These are phyloP conservation scores for Pogonomyrmex barbatus DNA, from an alignment of 1,140 invertebrate genomes.

Conservation along the genomic window DNA sequence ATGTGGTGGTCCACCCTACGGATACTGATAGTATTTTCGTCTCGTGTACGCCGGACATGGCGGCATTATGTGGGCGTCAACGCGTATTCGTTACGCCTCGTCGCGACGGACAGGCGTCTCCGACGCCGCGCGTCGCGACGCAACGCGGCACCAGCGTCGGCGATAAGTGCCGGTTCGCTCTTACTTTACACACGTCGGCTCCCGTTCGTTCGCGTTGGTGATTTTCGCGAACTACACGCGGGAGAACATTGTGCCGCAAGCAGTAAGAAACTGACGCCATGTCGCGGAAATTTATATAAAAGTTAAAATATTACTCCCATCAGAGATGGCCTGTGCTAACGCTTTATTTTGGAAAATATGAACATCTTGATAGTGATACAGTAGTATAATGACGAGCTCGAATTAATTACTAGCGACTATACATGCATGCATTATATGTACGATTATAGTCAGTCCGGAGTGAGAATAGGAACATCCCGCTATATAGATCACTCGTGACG, in stretches of 20 bases:
- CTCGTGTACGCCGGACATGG: constrained; percentile 13
- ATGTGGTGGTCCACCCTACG: constrained; percentile 33
- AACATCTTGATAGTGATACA: not conserved
- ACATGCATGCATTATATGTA: constrained; percentile 30
- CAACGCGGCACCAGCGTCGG: constrained; percentile 10
- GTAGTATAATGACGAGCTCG: constrained; percentile 12
- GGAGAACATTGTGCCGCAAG: not conserved
- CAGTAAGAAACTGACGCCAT: not conserved
- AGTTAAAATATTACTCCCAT: not conserved
- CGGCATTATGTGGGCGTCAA: constrained; percentile 65
- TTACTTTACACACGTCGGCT: not conserved
- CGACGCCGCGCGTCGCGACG: constrained; percentile 45
- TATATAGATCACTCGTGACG: constrained; percentile 60
- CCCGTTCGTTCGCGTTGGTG: not conserved
- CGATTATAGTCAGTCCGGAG: constrained; percentile 50
- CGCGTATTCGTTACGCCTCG: constrained; percentile 39
- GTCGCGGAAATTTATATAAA: not conserved
- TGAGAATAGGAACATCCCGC: constrained; percentile 50
- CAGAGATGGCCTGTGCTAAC: too few relatives aligned
- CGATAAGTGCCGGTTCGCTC: constrained; percentile 34
- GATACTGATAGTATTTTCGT: constrained; percentile 65
- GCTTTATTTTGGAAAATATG: not conserved
- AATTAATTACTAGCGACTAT: constrained; percentile 51
- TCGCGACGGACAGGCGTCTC: constrained; percentile 43
- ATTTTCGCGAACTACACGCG: constrained; percentile 11